phyloP scores from a whole-genome alignment of 1,140 invertebrate species.

The Dolichoris vasculosae region DNA sequence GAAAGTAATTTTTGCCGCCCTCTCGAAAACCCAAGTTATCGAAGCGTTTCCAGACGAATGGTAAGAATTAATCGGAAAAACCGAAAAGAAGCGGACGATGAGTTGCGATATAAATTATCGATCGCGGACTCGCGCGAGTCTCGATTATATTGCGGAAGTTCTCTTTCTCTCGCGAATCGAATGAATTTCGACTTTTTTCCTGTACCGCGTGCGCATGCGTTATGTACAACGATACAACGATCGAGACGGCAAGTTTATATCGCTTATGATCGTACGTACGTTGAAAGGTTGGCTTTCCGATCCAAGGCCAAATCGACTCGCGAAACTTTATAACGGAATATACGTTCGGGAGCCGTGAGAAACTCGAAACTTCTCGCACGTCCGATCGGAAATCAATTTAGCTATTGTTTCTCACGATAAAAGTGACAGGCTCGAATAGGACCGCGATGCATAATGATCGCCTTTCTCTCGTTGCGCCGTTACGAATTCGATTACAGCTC shows the following conservation, averaged over 20 bases:
- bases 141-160: slow-evolving; percentile 13
- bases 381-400: slow-evolving; percentile 47
- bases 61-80: not conserved
- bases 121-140: not conserved
- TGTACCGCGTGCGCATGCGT: not conserved
- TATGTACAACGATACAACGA: no score
- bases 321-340: slow-evolving; percentile 36
- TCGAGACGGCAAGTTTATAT: not conserved
- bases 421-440: slow-evolving; percentile 37
- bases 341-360: slow-evolving; percentile 41
- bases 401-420: slow-evolving; percentile 42
- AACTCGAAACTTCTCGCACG: slow-evolving; percentile 9
- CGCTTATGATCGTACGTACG: not conserved
- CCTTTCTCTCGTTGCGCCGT: slow-evolving; percentile 30
- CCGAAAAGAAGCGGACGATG: not conserved
- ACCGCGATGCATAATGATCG: slow-evolving; percentile 12
- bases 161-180: not conserved
- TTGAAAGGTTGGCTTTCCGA: not conserved
- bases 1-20: not conserved
- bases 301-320: not conserved
- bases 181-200: slow-evolving; percentile 2
- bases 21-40: not conserved
- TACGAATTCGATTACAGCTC: slow-evolving; percentile 6
- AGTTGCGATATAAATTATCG: slow-evolving; percentile 22
- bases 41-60: not conserved